Base-by-base conservation (phyloP, 2,888 invertebrate genomes). In the Philereme transversata region DNA sequence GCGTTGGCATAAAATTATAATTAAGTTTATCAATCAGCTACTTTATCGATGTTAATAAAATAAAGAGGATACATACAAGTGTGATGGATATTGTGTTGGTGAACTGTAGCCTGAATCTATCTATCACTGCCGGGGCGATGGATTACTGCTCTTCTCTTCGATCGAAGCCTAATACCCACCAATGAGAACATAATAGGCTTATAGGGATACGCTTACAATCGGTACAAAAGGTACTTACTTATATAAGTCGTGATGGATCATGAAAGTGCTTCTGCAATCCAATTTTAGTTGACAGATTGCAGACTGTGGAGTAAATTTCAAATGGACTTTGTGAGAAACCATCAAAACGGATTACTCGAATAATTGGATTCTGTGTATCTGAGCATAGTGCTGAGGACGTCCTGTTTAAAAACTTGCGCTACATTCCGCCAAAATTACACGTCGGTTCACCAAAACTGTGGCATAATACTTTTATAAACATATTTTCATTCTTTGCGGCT, bases 401-500 rank as follows among this genome's bases (percentile, higher is more conserved):
- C 57, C 4, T 8, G 48, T 38, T 50, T 67, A 65, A 62, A 65
- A 55, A 65, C 60, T 41, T 35, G 47, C 51, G n/a, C 41, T 47
- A 52, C 41, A 41, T 47, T 57, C 35, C 9, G 33, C 36, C 45
- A 47, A 58, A 40, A 48, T 34, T 34, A 55, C 40, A 48, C 6
- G 8, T 22, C 22, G 22, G 22, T 22, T 22, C 8, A 4, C 36
- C 36, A 6, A 6, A 6, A 8, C 6, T 40, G 40, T 4, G 8
- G 36, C 36, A 3, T 22, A 22, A 22, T 22, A 22, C 22, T 22
- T 22, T 22, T 22, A 22, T 22, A 22, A 22, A 22, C 22, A 22
- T 22, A 22, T 22, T 22, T 22, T 22, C 22, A 22, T 22, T 22
- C 1, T 22, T 22, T 22, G 22, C 22, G 22, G 22, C 1, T 22